Conservation (phyloP, 2,888 invertebrate species). For the Acleris sparsana region DNA sequence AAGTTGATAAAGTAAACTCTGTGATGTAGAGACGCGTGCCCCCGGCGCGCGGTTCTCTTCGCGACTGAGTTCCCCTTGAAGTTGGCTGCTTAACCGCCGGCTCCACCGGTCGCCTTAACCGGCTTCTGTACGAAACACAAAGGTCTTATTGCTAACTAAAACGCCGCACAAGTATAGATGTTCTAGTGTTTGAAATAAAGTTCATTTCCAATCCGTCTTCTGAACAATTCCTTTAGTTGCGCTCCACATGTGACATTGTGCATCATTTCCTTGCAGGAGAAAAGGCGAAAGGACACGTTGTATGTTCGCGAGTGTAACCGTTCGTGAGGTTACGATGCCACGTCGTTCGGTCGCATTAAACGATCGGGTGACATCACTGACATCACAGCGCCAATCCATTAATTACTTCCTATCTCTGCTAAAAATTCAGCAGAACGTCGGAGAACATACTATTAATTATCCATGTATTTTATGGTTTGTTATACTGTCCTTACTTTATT, state of each 20-base stretch:
- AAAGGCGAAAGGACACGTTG: slow-evolving; percentile 39
- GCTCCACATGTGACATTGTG: slow-evolving; percentile 34
- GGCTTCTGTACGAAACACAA: slow-evolving; percentile 11
- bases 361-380: slow-evolving; percentile 34
- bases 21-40: slow-evolving; percentile 12
- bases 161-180: slow-evolving; percentile 1
- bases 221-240: slow-evolving; percentile 14
- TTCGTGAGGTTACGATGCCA: slow-evolving; percentile 21
- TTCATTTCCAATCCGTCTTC: neutral
- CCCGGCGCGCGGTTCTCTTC: slow-evolving; percentile 25
- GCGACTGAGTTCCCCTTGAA: slow-evolving; percentile 36
- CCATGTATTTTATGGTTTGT: no score
- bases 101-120: slow-evolving; percentile 28
- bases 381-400: slow-evolving; percentile 20
- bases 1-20: slow-evolving; percentile 12
- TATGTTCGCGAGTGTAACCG: neutral
- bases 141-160: slow-evolving; percentile 24
- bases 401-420: neutral
- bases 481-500: no score
- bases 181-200: neutral
- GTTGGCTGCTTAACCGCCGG: slow-evolving; percentile 17
- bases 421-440: no score
- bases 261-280: slow-evolving; percentile 37
- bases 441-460: no score
- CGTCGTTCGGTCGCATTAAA: slow-evolving; percentile 5